phyloP scores from a whole-genome alignment of 2,113 vertebrate species.

The Petaurus breviceps region DNA sequence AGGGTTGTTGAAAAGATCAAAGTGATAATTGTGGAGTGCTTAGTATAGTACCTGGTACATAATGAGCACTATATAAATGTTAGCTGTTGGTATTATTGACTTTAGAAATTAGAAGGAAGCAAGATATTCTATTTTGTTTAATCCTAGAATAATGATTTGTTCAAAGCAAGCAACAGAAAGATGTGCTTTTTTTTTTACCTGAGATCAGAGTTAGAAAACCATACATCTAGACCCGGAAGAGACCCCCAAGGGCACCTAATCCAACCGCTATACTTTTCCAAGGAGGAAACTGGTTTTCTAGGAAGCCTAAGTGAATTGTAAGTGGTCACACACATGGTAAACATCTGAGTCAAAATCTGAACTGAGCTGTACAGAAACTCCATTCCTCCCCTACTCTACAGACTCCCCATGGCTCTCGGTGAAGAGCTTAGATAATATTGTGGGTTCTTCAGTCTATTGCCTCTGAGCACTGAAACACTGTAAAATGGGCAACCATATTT shows the following conservation, averaged over 20 bases:
- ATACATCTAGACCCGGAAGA: background rate
- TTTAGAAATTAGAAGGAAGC: background rate
- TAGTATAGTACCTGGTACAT: background rate
- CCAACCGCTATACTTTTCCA: background rate
- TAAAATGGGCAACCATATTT: background rate
- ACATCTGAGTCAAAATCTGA: background rate
- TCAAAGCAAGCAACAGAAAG: background rate
- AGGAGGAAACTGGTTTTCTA: background rate
- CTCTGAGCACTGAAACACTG: background rate
- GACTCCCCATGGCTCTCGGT: background rate
- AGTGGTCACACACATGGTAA: background rate
- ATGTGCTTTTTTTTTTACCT: background rate
- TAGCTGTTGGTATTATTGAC: background rate
- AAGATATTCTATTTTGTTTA: background rate
- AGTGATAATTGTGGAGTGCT: background rate
- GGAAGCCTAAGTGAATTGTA: background rate
- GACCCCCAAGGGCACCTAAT: background rate
- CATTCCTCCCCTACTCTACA: background rate
- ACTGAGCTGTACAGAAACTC: background rate
- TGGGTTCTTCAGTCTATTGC: background rate
- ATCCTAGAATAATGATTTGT: background rate
- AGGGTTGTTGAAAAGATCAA: background rate
- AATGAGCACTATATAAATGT: background rate
- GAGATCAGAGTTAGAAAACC: background rate
- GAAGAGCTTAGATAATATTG: background rate